Conservation (phyloP, 2,888 invertebrate species). For the Mimumesa dahlbomi region DNA sequence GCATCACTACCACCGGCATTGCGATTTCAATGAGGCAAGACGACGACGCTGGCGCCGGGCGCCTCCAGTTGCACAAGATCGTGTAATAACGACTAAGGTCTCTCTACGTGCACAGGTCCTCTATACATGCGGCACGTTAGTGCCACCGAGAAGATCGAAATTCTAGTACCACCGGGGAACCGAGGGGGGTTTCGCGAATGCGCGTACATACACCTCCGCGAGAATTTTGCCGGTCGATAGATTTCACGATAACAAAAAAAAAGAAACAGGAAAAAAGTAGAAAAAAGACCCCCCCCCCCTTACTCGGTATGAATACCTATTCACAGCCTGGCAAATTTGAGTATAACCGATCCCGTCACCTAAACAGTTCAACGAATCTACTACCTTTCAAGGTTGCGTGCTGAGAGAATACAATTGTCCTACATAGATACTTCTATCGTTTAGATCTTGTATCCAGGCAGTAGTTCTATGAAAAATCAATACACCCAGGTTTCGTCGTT, state of each 20-base stretch:
- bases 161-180: background rate
- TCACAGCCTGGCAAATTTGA: background rate
- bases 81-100: slow-evolving; percentile 43
- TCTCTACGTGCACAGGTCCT: slow-evolving; percentile 21
- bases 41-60: slow-evolving; percentile 41
- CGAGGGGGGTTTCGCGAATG: too few species aligned
- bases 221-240: too few species aligned
- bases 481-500: too few species aligned
- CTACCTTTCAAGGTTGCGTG: background rate
- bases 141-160: too few species aligned
- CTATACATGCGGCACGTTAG: too few species aligned
- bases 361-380: background rate
- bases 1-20: slow-evolving; percentile 4
- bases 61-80: slow-evolving; percentile 59
- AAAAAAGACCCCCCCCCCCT: too few species aligned
- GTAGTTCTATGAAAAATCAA: too few species aligned
- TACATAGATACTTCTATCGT: background rate
- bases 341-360: background rate
- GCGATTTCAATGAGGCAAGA: slow-evolving; percentile 32
- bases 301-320: too few species aligned
- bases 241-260: too few species aligned
- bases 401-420: background rate
- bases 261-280: too few species aligned
- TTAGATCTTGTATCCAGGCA: too few species aligned
- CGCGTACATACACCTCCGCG: too few species aligned